phyloP scores from a whole-genome alignment of 2,888 invertebrate species.

The Erebia palarica region DNA sequence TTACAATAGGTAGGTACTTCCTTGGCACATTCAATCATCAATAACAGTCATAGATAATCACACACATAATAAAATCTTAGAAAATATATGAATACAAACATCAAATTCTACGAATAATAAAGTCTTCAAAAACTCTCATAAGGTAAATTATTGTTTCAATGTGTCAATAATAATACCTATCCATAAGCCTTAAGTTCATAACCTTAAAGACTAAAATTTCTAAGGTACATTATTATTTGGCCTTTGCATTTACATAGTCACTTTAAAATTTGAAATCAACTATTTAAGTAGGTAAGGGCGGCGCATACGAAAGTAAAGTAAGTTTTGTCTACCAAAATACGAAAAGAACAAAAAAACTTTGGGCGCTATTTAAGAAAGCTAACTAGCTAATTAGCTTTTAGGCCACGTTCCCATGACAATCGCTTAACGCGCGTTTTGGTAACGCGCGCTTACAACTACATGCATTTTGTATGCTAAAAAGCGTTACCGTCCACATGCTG shows the following conservation, averaged over 20 bases:
- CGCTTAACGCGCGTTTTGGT: too few species aligned
- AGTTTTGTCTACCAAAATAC: not conserved
- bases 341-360: not conserved
- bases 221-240: conserved; percentile 31
- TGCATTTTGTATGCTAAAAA: too few species aligned
- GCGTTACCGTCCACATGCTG: too few species aligned
- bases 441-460: too few species aligned
- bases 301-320: not conserved
- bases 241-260: conserved; percentile 16
- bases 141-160: conserved; percentile 12
- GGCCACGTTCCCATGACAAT: too few species aligned
- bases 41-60: conserved; percentile 18
- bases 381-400: not conserved
- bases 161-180: not conserved
- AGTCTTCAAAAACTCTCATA: conserved; percentile 24
- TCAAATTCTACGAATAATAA: conserved; percentile 24
- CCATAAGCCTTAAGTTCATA: not conserved
- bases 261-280: conserved; percentile 14
- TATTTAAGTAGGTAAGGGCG: not conserved
- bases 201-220: conserved; percentile 15
- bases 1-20: not conserved
- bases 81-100: conserved; percentile 33
- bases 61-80: conserved; percentile 30
- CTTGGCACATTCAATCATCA: conserved; percentile 27
- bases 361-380: not conserved